Percentiles rank a stretch among this genome's conserved stretches.
phyloP scores from a whole-genome alignment of 2,888 invertebrate species.

The Poecilobothrus nobilitatus region DNA sequence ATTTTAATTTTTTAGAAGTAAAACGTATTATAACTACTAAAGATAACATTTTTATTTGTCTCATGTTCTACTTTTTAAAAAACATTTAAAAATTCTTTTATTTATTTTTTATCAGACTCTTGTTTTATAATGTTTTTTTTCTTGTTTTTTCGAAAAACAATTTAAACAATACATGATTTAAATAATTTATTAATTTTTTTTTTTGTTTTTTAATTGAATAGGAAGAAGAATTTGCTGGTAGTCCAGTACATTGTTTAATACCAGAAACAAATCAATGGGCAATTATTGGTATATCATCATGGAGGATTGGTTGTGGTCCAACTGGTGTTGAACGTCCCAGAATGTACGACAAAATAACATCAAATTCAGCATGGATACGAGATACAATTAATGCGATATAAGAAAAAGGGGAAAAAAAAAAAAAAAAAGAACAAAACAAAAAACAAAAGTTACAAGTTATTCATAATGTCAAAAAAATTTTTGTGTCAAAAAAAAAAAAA shows the following conservation, averaged over 20 bases:
- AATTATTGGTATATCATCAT: constrained; percentile 69
- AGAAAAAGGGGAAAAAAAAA: neutral
- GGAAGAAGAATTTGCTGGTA: constrained; percentile 84
- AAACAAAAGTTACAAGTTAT: too few relatives aligned
- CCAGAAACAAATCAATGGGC: constrained; percentile 67
- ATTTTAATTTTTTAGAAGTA: too few relatives aligned
- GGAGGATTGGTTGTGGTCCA: constrained; percentile 78
- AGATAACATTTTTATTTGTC: too few relatives aligned
- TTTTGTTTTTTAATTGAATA: constrained; percentile 37
- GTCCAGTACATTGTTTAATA: constrained; percentile 73
- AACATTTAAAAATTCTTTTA: too few relatives aligned
- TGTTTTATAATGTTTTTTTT: too few relatives aligned
- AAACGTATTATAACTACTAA: too few relatives aligned
- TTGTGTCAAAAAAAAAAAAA: neutral
- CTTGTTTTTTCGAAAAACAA: too few relatives aligned
- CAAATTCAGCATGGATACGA: constrained; percentile 78
- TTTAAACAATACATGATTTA: too few relatives aligned
- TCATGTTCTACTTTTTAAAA: too few relatives aligned
- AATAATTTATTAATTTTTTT: too few relatives aligned
- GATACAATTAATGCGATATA: constrained; percentile 56
- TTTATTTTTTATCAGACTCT: too few relatives aligned
- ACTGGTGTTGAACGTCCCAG: constrained; percentile 68
- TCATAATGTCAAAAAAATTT: neutral
- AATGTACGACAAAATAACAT: constrained; percentile 72
- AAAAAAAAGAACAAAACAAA: neutral